A percentile compares a stretch with the other conserved stretches of the same genome.
These are phyloP conservation scores for Torymus tubicola DNA, from an alignment of 2,888 invertebrate species.

Conservation along the genomic window DNA sequence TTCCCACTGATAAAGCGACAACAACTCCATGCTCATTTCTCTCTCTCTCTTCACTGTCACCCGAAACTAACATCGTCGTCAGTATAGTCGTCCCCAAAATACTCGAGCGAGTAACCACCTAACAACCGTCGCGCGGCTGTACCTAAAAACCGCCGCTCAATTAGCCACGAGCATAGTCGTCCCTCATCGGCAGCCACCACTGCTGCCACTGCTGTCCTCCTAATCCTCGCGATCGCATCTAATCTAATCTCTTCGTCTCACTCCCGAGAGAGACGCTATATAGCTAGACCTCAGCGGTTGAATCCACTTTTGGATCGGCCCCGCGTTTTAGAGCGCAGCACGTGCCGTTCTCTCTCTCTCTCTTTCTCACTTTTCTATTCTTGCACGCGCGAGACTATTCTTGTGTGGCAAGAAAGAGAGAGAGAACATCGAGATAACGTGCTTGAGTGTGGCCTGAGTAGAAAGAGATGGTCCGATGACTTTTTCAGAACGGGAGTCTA, in stretches of 20 bases:
- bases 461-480: conserved; percentile 10
- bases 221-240: no score
- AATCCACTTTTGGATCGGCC: conserved; percentile 30
- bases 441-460: no score
- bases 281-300: not conserved
- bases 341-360: conserved; percentile 15
- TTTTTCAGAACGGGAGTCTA: not conserved
- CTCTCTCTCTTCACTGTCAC: no score
- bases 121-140: not conserved
- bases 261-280: no score
- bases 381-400: not conserved
- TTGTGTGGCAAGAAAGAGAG: not conserved
- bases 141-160: not conserved
- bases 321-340: not conserved
- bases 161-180: not conserved
- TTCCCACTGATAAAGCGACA: no score
- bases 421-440: no score
- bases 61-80: no score
- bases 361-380: no score
- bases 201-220: no score
- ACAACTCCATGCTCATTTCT: no score
- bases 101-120: no score
- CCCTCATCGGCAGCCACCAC: not conserved
- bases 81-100: no score
- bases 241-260: not conserved